These are phyloP conservation scores for Dioctria linearis DNA, from an alignment of 2,888 invertebrate species.

Conservation along the genomic window DNA sequence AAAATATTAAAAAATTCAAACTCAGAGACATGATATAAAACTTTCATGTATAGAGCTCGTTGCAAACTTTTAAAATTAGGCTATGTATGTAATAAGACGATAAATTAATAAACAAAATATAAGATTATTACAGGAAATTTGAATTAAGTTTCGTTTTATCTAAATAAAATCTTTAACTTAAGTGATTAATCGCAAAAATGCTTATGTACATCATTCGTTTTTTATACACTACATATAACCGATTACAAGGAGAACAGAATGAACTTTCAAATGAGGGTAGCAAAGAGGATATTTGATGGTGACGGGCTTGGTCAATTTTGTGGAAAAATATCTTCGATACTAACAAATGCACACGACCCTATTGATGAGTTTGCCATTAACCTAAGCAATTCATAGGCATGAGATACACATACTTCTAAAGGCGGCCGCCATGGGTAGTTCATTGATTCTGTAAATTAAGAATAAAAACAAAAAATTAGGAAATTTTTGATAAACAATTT, in stretches of 20 bases:
- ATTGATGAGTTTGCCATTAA: slow-evolving; percentile 92
- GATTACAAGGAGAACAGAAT: slow-evolving; percentile 15
- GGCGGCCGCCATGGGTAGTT: slow-evolving; percentile 93
- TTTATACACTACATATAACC: slow-evolving; percentile 26
- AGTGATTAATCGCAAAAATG: slow-evolving; percentile 49
- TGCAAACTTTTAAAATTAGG: slow-evolving; percentile 4
- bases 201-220: slow-evolving; percentile 45
- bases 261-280: slow-evolving; percentile 62
- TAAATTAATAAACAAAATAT: slow-evolving; percentile 23
- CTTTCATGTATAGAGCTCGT: not conserved
- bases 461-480: slow-evolving; percentile 30
- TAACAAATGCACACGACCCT: slow-evolving; percentile 96
- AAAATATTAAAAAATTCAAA: not conserved
- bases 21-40: not conserved
- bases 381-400: slow-evolving; percentile 89
- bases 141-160: slow-evolving; percentile 29
- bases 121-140: slow-evolving; percentile 35
- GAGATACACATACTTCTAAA: slow-evolving; percentile 92
- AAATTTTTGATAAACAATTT: not conserved
- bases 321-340: slow-evolving; percentile 84
- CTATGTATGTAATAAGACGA: slow-evolving; percentile 3
- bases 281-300: slow-evolving; percentile 63
- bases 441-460: slow-evolving; percentile 82
- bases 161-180: slow-evolving; percentile 42
- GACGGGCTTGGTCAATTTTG: slow-evolving; percentile 70